phyloP scores from a whole-genome alignment of 2,113 vertebrate genomes.

The Ammodytes marinus region DNA sequence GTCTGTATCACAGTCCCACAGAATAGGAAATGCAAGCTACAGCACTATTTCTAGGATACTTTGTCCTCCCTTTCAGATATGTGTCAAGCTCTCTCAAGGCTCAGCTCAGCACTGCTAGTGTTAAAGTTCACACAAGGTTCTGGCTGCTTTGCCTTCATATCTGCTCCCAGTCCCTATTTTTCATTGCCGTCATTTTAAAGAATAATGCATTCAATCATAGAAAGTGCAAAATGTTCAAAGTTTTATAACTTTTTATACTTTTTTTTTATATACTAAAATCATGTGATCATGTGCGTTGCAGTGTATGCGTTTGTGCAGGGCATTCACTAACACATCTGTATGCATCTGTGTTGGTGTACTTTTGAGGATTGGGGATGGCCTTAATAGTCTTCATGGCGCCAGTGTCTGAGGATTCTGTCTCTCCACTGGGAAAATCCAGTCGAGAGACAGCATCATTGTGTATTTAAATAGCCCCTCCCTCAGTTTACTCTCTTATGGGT shows the following conservation, averaged over 20 bases:
- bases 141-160: slow-evolving; percentile 42
- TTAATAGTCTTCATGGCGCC: slow-evolving; percentile 33
- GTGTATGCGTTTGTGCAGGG: background rate
- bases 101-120: slow-evolving; percentile 55
- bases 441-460: background rate
- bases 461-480: background rate
- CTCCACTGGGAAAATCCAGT: slow-evolving; percentile 35
- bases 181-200: background rate
- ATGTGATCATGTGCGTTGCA: background rate
- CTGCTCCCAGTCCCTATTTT: slow-evolving; percentile 1
- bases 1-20: slow-evolving; percentile 43
- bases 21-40: slow-evolving; percentile 66
- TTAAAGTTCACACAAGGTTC: slow-evolving; percentile 63
- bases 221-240: background rate
- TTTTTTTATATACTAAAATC: background rate
- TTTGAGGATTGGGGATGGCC: slow-evolving; percentile 11
- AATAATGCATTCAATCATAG: background rate
- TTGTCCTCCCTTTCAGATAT: slow-evolving; percentile 69
- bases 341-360: slow-evolving; percentile 16
- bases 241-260: no score
- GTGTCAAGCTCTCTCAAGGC: slow-evolving; percentile 63
- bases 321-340: background rate
- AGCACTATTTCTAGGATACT: slow-evolving; percentile 68
- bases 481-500: background rate
- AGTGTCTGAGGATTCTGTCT: background rate